Evolutionary conservation across 1,140 invertebrate species (phyloP).

Genomic region (Aphelenchoides besseyi): DNA sequence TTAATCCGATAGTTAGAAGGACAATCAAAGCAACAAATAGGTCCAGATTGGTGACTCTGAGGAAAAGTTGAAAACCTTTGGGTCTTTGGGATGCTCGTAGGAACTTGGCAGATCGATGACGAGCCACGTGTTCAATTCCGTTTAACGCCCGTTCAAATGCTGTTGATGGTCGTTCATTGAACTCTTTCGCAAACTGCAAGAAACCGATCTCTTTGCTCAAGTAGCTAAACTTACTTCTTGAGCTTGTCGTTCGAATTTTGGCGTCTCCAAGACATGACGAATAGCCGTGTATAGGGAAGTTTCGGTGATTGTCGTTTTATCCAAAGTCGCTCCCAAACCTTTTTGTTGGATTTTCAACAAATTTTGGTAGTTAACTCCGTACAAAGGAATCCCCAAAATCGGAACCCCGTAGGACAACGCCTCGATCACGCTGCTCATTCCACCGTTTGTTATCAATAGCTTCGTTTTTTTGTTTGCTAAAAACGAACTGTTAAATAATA

Average conservation of each 20-base stretch:
- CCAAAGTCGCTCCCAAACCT: slow-evolving; percentile 54
- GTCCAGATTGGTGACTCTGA: slow-evolving; percentile 27
- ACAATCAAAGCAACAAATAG: not conserved
- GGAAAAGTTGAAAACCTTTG: slow-evolving; percentile 15
- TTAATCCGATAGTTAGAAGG: not conserved
- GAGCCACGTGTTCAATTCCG: slow-evolving; percentile 52
- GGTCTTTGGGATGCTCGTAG: slow-evolving; percentile 6
- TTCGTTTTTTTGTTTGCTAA: slow-evolving; percentile 47
- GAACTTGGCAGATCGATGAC: slow-evolving; percentile 49
- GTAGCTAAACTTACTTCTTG: not conserved
- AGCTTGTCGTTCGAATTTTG: slow-evolving; percentile 30
- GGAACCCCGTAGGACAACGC: slow-evolving; percentile 57
- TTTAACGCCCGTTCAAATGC: slow-evolving; percentile 54
- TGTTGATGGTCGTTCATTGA: slow-evolving; percentile 31
- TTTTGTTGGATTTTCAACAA: slow-evolving; percentile 47
- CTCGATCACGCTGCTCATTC: slow-evolving; percentile 60
- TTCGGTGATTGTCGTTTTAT: slow-evolving; percentile 48
- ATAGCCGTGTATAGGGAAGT: slow-evolving; percentile 30
- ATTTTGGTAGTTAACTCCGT: slow-evolving; percentile 53
- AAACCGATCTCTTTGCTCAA: too few relatives aligned
- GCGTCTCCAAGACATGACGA: slow-evolving; percentile 40
- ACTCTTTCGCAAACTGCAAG: slow-evolving; percentile 50
- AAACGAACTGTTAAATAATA: not conserved
- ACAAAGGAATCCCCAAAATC: slow-evolving; percentile 58
- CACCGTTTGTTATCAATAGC: slow-evolving; percentile 58